Conservation (phyloP, 2,797 vertebrate genomes). For the Esox lucius region DNA sequence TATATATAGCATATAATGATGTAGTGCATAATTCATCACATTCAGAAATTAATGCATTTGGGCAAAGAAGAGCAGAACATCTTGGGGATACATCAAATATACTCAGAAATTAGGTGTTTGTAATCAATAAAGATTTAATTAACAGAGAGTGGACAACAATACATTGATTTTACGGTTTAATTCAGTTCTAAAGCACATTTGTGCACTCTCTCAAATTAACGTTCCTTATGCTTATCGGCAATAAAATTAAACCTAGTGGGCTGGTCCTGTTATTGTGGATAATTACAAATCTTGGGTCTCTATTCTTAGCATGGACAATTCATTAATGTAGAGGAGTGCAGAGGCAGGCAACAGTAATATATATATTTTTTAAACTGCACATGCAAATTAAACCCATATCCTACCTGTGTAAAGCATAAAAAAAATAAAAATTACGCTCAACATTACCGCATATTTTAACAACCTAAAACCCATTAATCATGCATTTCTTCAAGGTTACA, state of each 20-base stretch:
- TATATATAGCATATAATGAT: background rate
- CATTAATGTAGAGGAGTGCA: slow-evolving; percentile 41
- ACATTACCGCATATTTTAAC: slow-evolving; percentile 50
- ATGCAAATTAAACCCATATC: slow-evolving; percentile 53
- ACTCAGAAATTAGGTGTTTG: background rate
- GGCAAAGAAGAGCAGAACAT: background rate
- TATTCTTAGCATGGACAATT: slow-evolving; percentile 31
- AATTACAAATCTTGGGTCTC: slow-evolving; percentile 23
- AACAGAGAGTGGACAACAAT: slow-evolving; percentile 4
- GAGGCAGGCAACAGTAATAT: slow-evolving; percentile 50
- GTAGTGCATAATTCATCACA: background rate
- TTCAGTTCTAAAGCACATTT: slow-evolving; percentile 23
- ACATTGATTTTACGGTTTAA: slow-evolving; percentile 27
- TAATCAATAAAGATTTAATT: slow-evolving; percentile 7
- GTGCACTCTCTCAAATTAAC: slow-evolving; percentile 29
- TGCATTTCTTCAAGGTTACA: slow-evolving; percentile 60
- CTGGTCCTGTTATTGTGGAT: slow-evolving; percentile 37
- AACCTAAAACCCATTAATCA: slow-evolving; percentile 52
- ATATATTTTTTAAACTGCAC: slow-evolving; percentile 17
- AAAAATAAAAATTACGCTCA: no score
- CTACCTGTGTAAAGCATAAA: slow-evolving; percentile 36
- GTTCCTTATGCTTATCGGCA: slow-evolving; percentile 9
- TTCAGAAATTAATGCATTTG: background rate
- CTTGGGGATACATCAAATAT: background rate
- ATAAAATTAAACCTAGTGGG: slow-evolving; percentile 24